Evolutionary conservation across 1,140 invertebrate species (phyloP), one percentile per base, ranked within the genome.

Genomic region (Popillia japonica): DNA sequence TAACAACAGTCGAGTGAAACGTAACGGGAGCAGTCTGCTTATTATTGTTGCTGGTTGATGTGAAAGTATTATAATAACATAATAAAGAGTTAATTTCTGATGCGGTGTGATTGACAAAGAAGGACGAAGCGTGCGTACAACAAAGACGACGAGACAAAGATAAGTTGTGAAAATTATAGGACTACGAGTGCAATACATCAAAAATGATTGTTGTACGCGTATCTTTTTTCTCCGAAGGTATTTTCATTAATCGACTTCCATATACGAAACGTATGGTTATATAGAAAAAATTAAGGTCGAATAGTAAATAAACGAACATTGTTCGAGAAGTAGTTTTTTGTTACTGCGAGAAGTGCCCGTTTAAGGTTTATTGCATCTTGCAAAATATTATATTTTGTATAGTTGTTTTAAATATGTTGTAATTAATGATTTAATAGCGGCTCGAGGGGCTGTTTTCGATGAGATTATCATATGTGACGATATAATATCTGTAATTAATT

Each of bases 11-110:
- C 22, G 27, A 68, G 44, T 14, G 22, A 68, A 23, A 34, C 61
- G 27, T 68, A 68, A 68, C 61, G 61, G 61, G 61, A 68, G 61
- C 61, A 68, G 61, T 34, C 61, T 68, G 61, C 61, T 68, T 23
- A 68, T 68, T 68, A 68, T 68, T 68, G 61, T 68, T 68, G 27
- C 61, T 68, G 61, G 48, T 34, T 34, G 61, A 68, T 68, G 61
- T 68, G 61, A 68, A 68, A 68, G 61, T 68, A 68, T 68, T 68
- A 68, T 68, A 68, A 68, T 68, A 68, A 68, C 61, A 68, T 68
- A 68, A 68, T 68, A 68, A 68, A 68, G 61, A 68, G 61, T 68
- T 68, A 68, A 68, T 68, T 68, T 68, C 48, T 68, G 61, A 68
- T 68, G 61, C 61, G 61, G 61, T 68, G 22, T 68, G 61, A 68